Evolutionary conservation across 2,888 invertebrate genomes (phyloP).

Genomic region (Pilophorus perplexus): DNA sequence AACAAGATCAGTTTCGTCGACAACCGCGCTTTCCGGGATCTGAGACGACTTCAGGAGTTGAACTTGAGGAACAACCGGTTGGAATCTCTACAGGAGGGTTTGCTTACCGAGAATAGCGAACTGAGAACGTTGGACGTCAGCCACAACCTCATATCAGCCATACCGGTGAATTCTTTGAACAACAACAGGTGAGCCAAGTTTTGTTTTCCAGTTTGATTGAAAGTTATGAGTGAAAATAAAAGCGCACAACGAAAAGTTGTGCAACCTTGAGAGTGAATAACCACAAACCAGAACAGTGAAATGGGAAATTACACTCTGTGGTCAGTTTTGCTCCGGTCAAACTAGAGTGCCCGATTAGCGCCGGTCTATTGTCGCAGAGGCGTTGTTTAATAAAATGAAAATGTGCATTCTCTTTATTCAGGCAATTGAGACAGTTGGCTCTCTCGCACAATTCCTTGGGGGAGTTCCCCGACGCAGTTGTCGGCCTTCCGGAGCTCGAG

Average conservation of each 20-base stretch:
- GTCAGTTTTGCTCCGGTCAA: background rate
- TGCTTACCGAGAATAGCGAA: slow-evolving; percentile 64
- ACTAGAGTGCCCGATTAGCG: background rate
- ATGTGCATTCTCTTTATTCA: slow-evolving; percentile 45
- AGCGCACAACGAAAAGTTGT: no score
- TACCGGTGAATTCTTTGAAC: slow-evolving; percentile 21
- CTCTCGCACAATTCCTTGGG: slow-evolving; percentile 74
- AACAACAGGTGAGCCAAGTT: slow-evolving; percentile 25
- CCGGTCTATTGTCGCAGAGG: background rate
- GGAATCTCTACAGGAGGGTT: slow-evolving; percentile 65
- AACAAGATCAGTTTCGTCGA: slow-evolving; percentile 71
- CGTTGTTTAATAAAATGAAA: no score
- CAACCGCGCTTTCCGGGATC: slow-evolving; percentile 52
- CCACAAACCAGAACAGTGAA: no score
- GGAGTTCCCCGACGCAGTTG: slow-evolving; percentile 68
- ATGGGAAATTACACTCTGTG: background rate
- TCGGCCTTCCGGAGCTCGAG: slow-evolving; percentile 65
- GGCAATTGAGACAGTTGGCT: slow-evolving; percentile 70
- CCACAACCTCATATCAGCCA: slow-evolving; percentile 57
- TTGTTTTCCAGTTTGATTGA: no score
- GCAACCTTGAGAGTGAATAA: no score
- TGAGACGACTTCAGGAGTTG: slow-evolving; percentile 56
- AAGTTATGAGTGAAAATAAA: background rate
- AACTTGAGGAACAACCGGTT: slow-evolving; percentile 75
- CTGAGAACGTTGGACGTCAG: slow-evolving; percentile 71